These are phyloP conservation scores for Thalpophila matura DNA, from an alignment of 2,888 invertebrate species.

Conservation along the genomic window DNA sequence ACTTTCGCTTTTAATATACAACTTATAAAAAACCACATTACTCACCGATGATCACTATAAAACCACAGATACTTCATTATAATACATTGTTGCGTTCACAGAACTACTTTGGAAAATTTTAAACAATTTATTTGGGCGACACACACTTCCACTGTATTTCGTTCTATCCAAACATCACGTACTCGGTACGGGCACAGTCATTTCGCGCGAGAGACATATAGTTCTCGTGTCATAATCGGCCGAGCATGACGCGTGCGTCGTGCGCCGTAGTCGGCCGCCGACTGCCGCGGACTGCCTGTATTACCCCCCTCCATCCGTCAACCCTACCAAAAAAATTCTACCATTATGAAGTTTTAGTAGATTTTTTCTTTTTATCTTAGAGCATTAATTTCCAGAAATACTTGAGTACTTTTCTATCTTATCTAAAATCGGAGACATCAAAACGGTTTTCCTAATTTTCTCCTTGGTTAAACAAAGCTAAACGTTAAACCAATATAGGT, in stretches of 20 bases:
- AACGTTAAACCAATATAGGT: not conserved
- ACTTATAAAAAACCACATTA: constrained; percentile 48
- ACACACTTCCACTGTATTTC: constrained; percentile 80
- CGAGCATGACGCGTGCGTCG: constrained; percentile 77
- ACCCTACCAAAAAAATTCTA: constrained; percentile 53
- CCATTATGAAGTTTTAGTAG: constrained; percentile 25
- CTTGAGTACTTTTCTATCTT: no score
- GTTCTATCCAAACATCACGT: constrained; percentile 75
- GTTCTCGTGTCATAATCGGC: constrained; percentile 64
- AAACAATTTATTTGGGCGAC: constrained; percentile 54
- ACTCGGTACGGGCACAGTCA: constrained; percentile 71
- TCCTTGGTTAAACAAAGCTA: not conserved
- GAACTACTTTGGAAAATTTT: constrained; percentile 54
- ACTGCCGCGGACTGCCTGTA: constrained; percentile 78
- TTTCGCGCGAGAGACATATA: constrained; percentile 73
- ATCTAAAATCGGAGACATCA: no score
- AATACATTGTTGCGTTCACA: constrained; percentile 71
- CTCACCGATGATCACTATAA: constrained; percentile 90
- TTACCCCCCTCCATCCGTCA: constrained; percentile 66
- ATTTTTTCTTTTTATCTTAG: not conserved
- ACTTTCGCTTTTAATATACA: not conserved
- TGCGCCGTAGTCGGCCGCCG: constrained; percentile 80
- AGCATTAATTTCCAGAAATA: not conserved
- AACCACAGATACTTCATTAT: constrained; percentile 83
- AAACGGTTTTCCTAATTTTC: not conserved